Evolutionary conservation across 37 sponge, comb jelly and placozoan genomes (phyloP), one percentile per base, ranked within the genome.

Genomic region (Aplysina aerophoba): DNA sequence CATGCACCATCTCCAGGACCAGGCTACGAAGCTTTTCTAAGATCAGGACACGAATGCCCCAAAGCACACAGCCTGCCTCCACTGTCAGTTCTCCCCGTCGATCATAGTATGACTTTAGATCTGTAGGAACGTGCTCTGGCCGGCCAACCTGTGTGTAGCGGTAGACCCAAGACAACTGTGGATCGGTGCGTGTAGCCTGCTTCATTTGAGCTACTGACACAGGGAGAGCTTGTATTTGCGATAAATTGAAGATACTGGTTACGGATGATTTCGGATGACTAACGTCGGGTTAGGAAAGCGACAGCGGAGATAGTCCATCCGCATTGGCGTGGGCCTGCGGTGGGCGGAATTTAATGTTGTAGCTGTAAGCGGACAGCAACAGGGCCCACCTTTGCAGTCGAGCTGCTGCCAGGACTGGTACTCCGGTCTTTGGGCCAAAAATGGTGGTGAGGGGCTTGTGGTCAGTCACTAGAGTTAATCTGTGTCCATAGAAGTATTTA

Each of bases 1-100:
- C 21, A 60, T 88, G 75, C 1, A 88, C 64, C 59, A 38, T 53
- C 0, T 14, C 30, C 3, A 85, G 64, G 11, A 77, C 86, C 12
- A 4, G 14, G 4, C 24, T 37, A 66, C 59, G 59, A 11, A 53
- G 25, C 38, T 25, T 38, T 6, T 57, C 1, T 1, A 84, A 84
- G 0, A 88, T 55, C 33, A 83, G 44, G 0, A 88, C 84, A 33
- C 79, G 35, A 0, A 60, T 58, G 11, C 88, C 88, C 79, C 88
- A 83, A 65, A 88, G 30, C 34, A 88, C 21, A 83, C 88, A 88
- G 21, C 84, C 85, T 25, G 8, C 84, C 31, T 88, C 84, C 15
- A 77, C 39, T 15, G 68, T 73, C 0, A 88, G 59, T 38, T 85
- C 86, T 17, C 28, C 0, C 28, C 28, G n/a, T 6, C n/a, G 3